A percentile compares a stretch with the other conserved stretches of the same genome.
Evolutionary conservation across 2,888 invertebrate species (phyloP).

Genomic region (Steinernema carpocapsae): DNA sequence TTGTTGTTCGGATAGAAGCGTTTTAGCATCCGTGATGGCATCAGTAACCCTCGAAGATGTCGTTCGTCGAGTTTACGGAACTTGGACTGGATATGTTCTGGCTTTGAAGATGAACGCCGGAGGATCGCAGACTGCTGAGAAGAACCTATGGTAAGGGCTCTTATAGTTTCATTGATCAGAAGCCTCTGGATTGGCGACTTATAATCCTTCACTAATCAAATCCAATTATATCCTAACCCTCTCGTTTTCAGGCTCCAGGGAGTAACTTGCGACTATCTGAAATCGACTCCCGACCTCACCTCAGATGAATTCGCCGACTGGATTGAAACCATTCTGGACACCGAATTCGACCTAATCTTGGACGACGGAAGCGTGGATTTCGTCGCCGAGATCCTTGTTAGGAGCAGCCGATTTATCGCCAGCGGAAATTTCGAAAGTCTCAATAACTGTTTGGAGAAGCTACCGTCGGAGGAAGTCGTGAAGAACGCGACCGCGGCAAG

Average conservation of each 20-base stretch:
- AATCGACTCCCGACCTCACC: conserved; percentile 49
- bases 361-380: conserved; percentile 58
- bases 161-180: neutral
- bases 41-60: conserved; percentile 33
- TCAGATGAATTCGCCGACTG: conserved; percentile 58
- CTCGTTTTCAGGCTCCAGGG: conserved; percentile 53
- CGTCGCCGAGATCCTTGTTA: conserved; percentile 51
- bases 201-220: no score
- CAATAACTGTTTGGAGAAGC: conserved; percentile 10
- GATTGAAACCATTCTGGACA: conserved; percentile 54
- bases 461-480: conserved; percentile 20
- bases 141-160: conserved; percentile 42
- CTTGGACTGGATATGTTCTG: conserved; percentile 54
- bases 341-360: conserved; percentile 57
- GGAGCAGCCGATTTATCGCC: conserved; percentile 40
- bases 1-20: no score
- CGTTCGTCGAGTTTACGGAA: conserved; percentile 37
- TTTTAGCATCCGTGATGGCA: neutral
- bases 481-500: conserved; percentile 8
- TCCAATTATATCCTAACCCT: no score
- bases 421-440: neutral
- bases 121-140: conserved; percentile 55
- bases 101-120: conserved; percentile 54
- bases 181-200: no score
- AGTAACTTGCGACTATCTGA: conserved; percentile 51